Base-by-base conservation (phyloP, 2,888 invertebrate genomes). In the Coleophora flavipennella region DNA sequence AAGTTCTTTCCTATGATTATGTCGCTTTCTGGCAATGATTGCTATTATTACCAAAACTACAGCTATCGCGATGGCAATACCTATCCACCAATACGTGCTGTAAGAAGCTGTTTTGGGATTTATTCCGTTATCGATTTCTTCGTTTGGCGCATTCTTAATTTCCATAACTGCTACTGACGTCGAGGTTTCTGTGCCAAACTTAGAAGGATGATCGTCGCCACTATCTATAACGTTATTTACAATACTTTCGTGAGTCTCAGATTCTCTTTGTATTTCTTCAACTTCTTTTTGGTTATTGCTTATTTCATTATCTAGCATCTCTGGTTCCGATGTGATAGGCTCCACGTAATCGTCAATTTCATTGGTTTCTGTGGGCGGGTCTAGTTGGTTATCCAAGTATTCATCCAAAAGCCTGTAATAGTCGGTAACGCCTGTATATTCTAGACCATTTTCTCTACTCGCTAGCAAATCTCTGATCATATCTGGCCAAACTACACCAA, bases 401-500 rank as follows among this genome's bases (percentile, higher is more conserved):
- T 85, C 81, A 46, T 86, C 85, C 42, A 88, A 55, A 1, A 87
- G 76, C 50, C 76, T 70, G 51, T 88, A 90, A 53, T 87, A 88
- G 42, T 86, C 81, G 7, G 86, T 74, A 0, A 88, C 55, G 1
- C 83, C 76, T n/a, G 74, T 77, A 14, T 84, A 74, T 48, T 85
- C 80, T 8, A 88, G 56, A 1, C 81, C 80, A 31, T 85, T 72
- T 62, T 84, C 84, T 49, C 63, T 74, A 61, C 66, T 81, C 13
- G 72, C 78, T 32, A 86, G 68, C 39, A 86, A 55, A 46, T 85
- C 84, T 32, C 78, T 77, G 3, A 88, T 59, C 57, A 86, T 69
- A 51, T 83, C 80, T 14, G 78, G 71, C 85, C 87, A 87, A 31
- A 73, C 61, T 1, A 67, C 59, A 8, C 71, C 72, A 40, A 63